Evolutionary conservation across 2,797 vertebrate genomes (phyloP), one percentile per base, ranked within the genome.

Genomic region (Dermochelys coriacea): DNA sequence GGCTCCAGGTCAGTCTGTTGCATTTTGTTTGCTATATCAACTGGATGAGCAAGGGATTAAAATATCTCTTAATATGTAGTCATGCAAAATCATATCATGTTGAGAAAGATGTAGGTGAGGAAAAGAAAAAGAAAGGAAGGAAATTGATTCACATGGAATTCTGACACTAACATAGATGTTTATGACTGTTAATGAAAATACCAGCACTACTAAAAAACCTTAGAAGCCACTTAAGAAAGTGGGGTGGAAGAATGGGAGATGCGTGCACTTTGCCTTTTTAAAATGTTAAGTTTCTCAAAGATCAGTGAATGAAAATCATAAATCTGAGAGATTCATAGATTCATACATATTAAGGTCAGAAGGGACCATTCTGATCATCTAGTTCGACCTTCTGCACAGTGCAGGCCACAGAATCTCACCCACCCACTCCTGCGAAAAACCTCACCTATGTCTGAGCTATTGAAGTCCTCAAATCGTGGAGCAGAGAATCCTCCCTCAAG

Each of bases 1-100:
- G 37, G 57, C 5, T 81, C 50, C 21, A 8, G 0, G 0, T 10
- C 51, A 75, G 64, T 12, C n/a, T 71, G 31, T 37, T 47, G 12
- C 45, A 6, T 77, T 80, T 59, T 55, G 25, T 84, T 7, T 6
- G 31, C 51, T 12, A 77, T 52, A 47, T 86, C 12, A 78, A 5
- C 82, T 55, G 18, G 51, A 84, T 54, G 5, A 90, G 25, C 21
- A 75, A 1, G 27, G 55, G 16, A 89, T 74, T 37, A 91, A 85
- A 84, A 55, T 4, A 49, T 7, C 8, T 75, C 88, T 84, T 47
- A 84, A 50, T 55, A 87, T 88, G 79, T 2, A 86, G 8, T n/a
- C 19, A 59, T 61, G 45, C 12, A 91, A 78, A 89, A 86, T 61
- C 55, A 68, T 31, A 57, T 15, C 19, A 2, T 51, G 87, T 64